Evolutionary conservation across 2,888 invertebrate species (phyloP), one percentile per base, ranked within the genome.

Genomic region (Drosophila colorata): DNA sequence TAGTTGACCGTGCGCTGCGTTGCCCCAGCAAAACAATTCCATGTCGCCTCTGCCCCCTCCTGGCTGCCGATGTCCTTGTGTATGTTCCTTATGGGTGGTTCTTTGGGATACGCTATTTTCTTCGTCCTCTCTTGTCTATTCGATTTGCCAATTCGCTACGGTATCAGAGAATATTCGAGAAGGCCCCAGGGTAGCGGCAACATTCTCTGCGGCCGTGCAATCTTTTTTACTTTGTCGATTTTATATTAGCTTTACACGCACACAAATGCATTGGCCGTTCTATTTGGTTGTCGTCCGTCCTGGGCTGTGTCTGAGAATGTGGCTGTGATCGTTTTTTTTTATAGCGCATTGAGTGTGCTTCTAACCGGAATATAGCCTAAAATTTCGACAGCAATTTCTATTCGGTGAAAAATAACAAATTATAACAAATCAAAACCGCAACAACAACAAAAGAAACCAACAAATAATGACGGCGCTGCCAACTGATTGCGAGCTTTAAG

Each of bases 11-110:
- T 96, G 94, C 33, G 94, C 93, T 3, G 95, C 95, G 88, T 95
- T 95, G 8, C 97, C 97, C 96, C 97, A 97, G 80, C 95, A 95
- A 90, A 93, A 95, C 93, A 96, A 94, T 40, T 90, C 90, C 91
- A 91, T 92, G 33, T 11, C 66, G 63, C 18, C 63, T 20, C 18
- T 40, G 11, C 28, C n/a, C 14, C 13, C 11, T 1, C 2, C 11
- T n/a, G 31, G 1, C 20, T 3, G 28, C 23, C 23, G 31, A 11
- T n/a, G 38, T 20, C 8, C 14, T 52, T 38, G 53, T 28, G 28
- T 41, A 7, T 43, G 8, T 18, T 8, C 28, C 8, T 40, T 64
- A 37, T 49, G 55, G 40, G 20, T 48, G 51, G 20, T 40, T 55
- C n/a, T 46, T 6, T 47, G 40, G 6, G 13, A 25, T 37, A 20